Evolutionary conservation across 2,113 vertebrate species (phyloP), one percentile per base, ranked within the genome.

Genomic region (Sorex fumeus): DNA sequence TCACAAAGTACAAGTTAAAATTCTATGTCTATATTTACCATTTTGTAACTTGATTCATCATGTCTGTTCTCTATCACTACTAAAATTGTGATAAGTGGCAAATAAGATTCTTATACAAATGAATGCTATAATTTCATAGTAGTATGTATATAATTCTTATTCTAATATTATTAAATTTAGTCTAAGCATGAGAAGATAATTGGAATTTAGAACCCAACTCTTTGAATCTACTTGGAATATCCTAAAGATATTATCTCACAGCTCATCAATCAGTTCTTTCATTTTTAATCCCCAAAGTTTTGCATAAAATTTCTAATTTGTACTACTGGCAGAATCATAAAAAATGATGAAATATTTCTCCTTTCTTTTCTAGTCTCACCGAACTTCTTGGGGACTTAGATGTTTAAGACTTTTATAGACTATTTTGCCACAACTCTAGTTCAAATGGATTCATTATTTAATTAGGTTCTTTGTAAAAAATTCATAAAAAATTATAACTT

Each of bases 1-100:
- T 62, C 30, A 40, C 80, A 67, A 84, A 74, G 28, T 67, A 36
- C 30, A 85, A 43, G 25, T 90, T 89, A 60, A 70, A 76, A 62
- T 77, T 92, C 87, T 80, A 74, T 64, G 32, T 43, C 23, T 92
- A 47, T 19, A 76, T 70, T 87, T 79, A 94, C 69, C 34, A 76
- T 70, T 1, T n/a, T 28, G 28, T 28, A 45, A 47, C n/a, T 84
- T 86, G 30, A 83, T 81, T 81, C 93, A 57, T 4, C 78, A 81
- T 19, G 50, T 94, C 6, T 90, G 23, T 86, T 90, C 34, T 50
- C 36, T 81, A 47, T 91, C 27, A 84, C 25, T 15, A 30, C n/a
- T 76, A 60, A 91, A 71, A 28, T 7, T 27, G 62, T 87, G 53
- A 66, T 71, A 84, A 71, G 6, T 93, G 75, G 76, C 90, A 91